A percentile compares a stretch with the other conserved stretches of the same genome.
phyloP scores from a whole-genome alignment of 2,888 invertebrate species.

The Emmelina monodactyla region DNA sequence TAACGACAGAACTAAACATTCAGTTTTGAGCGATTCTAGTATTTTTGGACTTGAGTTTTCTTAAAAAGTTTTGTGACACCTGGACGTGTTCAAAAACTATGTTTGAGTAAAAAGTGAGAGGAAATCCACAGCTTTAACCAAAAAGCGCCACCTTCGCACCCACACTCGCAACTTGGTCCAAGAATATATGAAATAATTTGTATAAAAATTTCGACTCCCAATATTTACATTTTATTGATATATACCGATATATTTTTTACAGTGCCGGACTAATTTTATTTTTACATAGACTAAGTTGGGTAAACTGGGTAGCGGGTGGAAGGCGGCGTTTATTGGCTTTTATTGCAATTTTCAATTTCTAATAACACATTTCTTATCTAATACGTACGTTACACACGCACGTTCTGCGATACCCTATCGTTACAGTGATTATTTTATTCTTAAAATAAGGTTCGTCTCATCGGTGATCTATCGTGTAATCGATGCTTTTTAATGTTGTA shows the following conservation, averaged over 20 bases:
- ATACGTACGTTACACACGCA: conserved; percentile 42
- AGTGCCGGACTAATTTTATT: conserved; percentile 52
- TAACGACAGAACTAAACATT: no score
- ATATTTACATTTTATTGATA: conserved; percentile 57
- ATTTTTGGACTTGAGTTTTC: no score
- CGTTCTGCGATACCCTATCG: conserved; percentile 42
- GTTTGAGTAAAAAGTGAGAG: no score
- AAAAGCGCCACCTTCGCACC: conserved; percentile 21
- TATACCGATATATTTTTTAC: no score
- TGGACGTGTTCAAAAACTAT: no score
- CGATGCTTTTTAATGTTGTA: no score
- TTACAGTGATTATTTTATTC: conserved; percentile 37
- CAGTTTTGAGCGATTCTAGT: no score
- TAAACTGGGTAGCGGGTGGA: conserved; percentile 25
- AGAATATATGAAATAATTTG: conserved; percentile 57
- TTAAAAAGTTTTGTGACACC: no score
- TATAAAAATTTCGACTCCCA: conserved; percentile 63
- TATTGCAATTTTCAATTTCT: conserved; percentile 53
- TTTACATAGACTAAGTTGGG: conserved; percentile 49
- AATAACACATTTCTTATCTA: conserved; percentile 63
- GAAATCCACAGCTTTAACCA: no score
- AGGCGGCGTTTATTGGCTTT: conserved; percentile 22
- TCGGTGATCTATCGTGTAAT: no score
- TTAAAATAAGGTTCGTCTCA: neutral
- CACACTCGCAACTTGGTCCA: conserved; percentile 40